These are phyloP conservation scores for Gonatopus flavifemur DNA, from an alignment of 1,140 invertebrate species.

Conservation along the genomic window DNA sequence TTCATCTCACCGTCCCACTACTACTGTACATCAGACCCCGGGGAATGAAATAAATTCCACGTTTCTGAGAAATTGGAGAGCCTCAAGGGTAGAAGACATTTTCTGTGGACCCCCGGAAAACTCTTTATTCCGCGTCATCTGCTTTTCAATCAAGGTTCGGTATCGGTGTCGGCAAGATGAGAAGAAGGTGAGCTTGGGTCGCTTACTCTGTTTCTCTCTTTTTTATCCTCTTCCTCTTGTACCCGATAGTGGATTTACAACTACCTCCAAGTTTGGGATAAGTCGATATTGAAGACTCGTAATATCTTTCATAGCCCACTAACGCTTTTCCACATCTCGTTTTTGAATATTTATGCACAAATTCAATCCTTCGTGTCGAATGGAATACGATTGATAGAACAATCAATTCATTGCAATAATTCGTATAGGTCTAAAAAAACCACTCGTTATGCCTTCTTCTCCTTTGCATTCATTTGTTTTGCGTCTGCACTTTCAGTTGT, in stretches of 20 bases:
- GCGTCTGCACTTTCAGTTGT: no score
- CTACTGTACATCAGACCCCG: conserved; percentile 7
- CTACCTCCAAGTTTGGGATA: conserved; percentile 22
- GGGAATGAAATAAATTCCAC: conserved; percentile 38
- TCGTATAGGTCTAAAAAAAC: no score
- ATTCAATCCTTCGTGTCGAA: no score
- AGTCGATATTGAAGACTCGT: conserved; percentile 25
- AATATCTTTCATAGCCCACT: conserved; percentile 17
- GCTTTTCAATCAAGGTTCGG: conserved; percentile 38
- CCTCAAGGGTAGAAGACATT: conserved; percentile 35
- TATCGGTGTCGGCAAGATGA: conserved; percentile 29
- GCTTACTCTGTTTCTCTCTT: no score
- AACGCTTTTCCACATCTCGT: conserved; percentile 14
- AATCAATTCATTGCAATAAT: no score
- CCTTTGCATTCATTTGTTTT: no score
- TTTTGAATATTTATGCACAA: no score
- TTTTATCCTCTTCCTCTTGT: no score
- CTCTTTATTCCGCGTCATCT: conserved; percentile 40
- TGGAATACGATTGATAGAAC: no score
- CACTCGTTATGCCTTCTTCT: no score
- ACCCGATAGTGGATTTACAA: no score
- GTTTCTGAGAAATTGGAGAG: conserved; percentile 39
- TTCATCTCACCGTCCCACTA: conserved; percentile 18
- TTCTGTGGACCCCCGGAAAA: conserved; percentile 30
- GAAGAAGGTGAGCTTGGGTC: conserved; percentile 19